Percentiles rank a stretch among this genome's conserved stretches.
Conservation (phyloP, 1,140 invertebrate species). For the Sitobion miscanthi region DNA sequence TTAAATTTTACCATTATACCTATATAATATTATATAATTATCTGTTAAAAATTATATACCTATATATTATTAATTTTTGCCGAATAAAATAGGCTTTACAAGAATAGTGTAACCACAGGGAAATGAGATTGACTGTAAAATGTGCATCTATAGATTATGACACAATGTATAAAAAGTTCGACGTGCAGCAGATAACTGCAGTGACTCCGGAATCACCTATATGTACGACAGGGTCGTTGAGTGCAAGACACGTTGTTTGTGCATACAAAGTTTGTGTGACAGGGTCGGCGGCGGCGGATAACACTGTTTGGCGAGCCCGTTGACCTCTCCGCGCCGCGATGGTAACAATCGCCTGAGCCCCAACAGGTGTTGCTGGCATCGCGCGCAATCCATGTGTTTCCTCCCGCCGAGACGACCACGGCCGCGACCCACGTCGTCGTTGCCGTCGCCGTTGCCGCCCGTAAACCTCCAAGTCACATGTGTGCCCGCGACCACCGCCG, state of each 20-base stretch:
- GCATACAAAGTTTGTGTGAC: background rate
- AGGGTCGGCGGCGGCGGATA: background rate
- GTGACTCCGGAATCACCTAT: background rate
- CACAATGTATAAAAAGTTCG: background rate
- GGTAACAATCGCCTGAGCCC: background rate
- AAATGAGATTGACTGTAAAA: background rate
- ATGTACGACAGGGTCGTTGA: background rate
- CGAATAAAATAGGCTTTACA: background rate
- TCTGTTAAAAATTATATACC: background rate
- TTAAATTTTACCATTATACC: background rate
- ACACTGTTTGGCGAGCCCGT: background rate
- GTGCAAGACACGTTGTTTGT: background rate
- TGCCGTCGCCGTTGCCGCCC: too few species aligned
- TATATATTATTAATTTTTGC: background rate
- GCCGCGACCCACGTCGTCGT: conserved; percentile 16
- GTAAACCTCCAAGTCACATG: background rate
- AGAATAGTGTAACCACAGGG: background rate
- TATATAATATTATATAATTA: too few species aligned
- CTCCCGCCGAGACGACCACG: conserved; percentile 43
- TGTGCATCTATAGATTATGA: background rate
- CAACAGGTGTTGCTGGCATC: conserved; percentile 28
- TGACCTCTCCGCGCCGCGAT: background rate
- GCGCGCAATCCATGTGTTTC: conserved; percentile 34
- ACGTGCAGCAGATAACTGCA: background rate
- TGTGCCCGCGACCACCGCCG: conserved; percentile 20